Conservation (phyloP, 92 coral and sea anemone genomes). For the Epizoanthus illoricatus region DNA sequence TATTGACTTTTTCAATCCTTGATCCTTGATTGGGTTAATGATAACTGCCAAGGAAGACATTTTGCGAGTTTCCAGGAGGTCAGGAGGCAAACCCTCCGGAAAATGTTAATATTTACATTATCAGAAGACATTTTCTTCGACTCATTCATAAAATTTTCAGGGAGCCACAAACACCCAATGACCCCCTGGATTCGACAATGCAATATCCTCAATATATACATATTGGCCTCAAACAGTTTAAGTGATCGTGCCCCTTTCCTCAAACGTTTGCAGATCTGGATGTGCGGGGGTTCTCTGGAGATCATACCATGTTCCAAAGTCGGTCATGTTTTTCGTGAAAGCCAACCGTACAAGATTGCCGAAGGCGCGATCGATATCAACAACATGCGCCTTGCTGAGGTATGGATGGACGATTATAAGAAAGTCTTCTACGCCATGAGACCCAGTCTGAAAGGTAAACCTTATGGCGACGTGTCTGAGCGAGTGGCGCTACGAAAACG, state of each 20-base stretch:
- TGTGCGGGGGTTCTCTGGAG: conserved; percentile 98
- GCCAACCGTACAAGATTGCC: conserved; percentile 92
- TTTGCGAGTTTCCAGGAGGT: too few relatives aligned
- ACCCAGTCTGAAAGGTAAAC: conserved; percentile 67
- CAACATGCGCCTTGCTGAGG: conserved; percentile 93
- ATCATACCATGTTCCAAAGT: conserved; percentile 97
- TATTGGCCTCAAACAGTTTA: too few relatives aligned
- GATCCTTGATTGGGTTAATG: too few relatives aligned
- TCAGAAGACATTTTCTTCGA: too few relatives aligned
- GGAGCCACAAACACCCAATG: too few relatives aligned
- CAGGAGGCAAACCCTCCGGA: too few relatives aligned
- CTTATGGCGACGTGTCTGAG: conserved; percentile 78
- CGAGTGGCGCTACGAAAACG: conserved; percentile 67
- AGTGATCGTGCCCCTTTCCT: background rate
- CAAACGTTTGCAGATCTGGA: conserved; percentile 76
- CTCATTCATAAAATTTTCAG: too few relatives aligned
- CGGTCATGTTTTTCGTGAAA: conserved; percentile 98
- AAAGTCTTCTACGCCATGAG: conserved; percentile 84
- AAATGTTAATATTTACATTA: too few relatives aligned
- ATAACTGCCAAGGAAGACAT: too few relatives aligned
- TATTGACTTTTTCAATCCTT: too few relatives aligned
- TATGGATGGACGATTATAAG: conserved; percentile 98
- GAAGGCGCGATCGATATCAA: conserved; percentile 89
- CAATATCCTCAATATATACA: too few relatives aligned
- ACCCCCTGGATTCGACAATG: too few relatives aligned